Percentiles rank a stretch among this genome's conserved stretches.
Conservation (phyloP, 30 jellyfish, hydroid and myxozoan genomes). For the Pelagia noctiluca region DNA sequence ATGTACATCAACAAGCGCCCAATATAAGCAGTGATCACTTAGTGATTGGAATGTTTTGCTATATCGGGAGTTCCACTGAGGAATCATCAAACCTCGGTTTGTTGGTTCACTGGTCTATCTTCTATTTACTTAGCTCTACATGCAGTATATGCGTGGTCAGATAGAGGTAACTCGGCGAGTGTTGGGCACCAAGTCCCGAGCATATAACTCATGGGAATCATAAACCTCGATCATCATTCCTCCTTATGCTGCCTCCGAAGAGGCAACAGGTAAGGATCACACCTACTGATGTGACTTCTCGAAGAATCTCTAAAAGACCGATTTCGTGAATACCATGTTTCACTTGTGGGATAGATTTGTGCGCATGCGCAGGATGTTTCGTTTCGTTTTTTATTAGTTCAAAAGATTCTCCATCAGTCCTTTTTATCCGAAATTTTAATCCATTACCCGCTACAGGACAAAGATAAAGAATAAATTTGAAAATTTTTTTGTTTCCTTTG, state of each 20-base stretch:
- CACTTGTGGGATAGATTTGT: constrained; percentile 14
- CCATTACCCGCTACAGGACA: too few species aligned
- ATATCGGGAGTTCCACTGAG: too few species aligned
- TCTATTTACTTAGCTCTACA: background rate
- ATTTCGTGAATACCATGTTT: background rate
- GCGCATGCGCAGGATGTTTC: constrained; percentile 66
- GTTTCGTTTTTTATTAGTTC: too few species aligned
- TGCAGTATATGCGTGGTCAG: constrained; percentile 62
- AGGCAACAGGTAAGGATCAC: constrained; percentile 87
- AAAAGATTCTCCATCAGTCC: too few species aligned
- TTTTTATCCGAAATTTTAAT: too few species aligned
- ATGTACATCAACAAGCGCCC: too few species aligned
- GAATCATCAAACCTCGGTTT: background rate
- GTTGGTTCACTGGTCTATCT: background rate
- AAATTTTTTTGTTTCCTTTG: too few species aligned
- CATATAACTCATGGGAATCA: constrained; percentile 68
- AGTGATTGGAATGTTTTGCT: too few species aligned
- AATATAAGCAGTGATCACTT: too few species aligned
- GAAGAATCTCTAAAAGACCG: background rate
- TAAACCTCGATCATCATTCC: constrained; percentile 74
- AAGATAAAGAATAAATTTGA: too few species aligned
- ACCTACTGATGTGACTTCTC: constrained; percentile 71
- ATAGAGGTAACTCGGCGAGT: constrained; percentile 70
- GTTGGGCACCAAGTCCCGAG: constrained; percentile 76
- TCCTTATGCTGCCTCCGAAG: constrained; percentile 82